Evolutionary conservation across 2,888 invertebrate species (phyloP), one percentile per base, ranked within the genome.

Genomic region (Hemithea aestivaria): DNA sequence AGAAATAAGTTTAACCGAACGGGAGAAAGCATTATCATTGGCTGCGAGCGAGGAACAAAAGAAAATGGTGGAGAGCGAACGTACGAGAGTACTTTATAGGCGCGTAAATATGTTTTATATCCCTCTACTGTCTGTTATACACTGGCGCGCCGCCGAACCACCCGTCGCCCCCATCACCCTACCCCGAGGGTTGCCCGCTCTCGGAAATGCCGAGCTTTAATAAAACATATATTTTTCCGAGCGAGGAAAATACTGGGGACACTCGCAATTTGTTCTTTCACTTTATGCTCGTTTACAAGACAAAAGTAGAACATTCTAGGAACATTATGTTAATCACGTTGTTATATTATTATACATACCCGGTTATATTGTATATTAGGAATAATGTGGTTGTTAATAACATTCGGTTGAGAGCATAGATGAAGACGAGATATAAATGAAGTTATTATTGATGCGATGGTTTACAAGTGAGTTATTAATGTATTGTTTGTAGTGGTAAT

Each of bases 31-130:
- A 84, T 84, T 84, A 87, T 87, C 83, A 84, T 85, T 83, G 85
- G 87, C 82, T 79, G 68, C 73, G 74, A 83, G 84, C 73, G 62
- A 70, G 77, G 85, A 87, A 87, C 87, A 87, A 87, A 80, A 87
- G 85, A 85, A 84, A 87, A 84, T 80, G 78, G 80, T 82, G 71
- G 81, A 84, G 82, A 80, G 81, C 74, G 76, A 83, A 76, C 81
- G 84, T 81, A 85, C 84, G 79, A 85, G 84, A 85, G 87, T 85
- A 84, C 85, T 87, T 87, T 87, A 87, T 87, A 87, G 87, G 85
- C 85, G 87, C 87, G 87, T 87, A 87, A 87, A 87, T 87, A 87
- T 87, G 87, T 87, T 87, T 87, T 85, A 87, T 85, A 85, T 84
- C 84, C 81, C 81, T 87, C 85, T 83, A 85, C 80, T 85, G 85